phyloP scores from a whole-genome alignment of 2,797 vertebrate genomes.

The Triplophysa bombifrons region DNA sequence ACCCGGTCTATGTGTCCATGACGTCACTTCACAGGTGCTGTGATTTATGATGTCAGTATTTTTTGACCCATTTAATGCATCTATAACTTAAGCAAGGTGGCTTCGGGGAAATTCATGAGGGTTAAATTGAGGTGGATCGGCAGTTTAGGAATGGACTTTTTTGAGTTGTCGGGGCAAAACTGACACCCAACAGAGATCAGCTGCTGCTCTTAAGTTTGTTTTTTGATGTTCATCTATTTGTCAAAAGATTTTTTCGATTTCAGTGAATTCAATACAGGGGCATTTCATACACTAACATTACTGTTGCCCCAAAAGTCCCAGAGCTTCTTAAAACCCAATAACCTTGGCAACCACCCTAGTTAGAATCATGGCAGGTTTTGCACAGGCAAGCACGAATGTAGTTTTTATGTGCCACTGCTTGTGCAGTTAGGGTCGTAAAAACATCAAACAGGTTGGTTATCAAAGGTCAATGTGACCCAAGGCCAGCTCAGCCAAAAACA shows the following conservation, averaged over 20 bases:
- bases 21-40: not conserved
- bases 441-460: not conserved
- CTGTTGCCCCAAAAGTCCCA: no score
- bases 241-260: no score
- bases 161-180: not conserved
- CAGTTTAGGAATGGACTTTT: constrained; percentile 19
- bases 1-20: constrained; percentile 5
- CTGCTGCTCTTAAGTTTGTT: not conserved
- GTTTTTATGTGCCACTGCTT: not conserved
- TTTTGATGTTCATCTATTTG: not conserved
- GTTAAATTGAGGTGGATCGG: constrained; percentile 59
- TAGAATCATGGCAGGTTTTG: not conserved
- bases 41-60: constrained; percentile 41
- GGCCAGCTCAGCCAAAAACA: constrained; percentile 18
- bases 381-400: not conserved
- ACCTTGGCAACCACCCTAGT: not conserved
- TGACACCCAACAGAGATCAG: not conserved
- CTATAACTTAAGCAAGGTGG: constrained; percentile 7
- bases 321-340: not conserved
- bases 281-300: no score
- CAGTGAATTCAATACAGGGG: no score
- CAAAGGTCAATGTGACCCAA: constrained; percentile 2
- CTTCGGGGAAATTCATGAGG: constrained; percentile 56
- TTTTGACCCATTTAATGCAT: constrained; percentile 22
- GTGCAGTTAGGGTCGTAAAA: not conserved